These are phyloP conservation scores for Drosophila sordidula DNA, from an alignment of 2,888 invertebrate genomes.

Conservation along the genomic window DNA sequence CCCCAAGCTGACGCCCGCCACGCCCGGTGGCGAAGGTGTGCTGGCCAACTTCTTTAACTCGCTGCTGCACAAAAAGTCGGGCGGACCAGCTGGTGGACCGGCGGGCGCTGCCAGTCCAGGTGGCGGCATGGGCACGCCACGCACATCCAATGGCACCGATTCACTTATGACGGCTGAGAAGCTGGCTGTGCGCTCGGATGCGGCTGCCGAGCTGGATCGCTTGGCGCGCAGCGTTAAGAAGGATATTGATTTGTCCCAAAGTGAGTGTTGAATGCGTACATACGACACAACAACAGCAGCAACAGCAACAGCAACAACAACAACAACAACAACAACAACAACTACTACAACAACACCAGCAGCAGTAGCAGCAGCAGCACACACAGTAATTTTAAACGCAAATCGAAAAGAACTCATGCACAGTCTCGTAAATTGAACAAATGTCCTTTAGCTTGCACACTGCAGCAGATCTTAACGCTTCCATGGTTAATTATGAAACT, in stretches of 20 bases:
- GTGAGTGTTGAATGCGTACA: slow-evolving; percentile 81
- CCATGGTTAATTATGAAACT: neutral
- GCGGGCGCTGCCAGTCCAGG: slow-evolving; percentile 75
- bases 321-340: slow-evolving; percentile 3
- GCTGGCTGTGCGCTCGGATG: slow-evolving; percentile 93
- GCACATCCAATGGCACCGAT: slow-evolving; percentile 83
- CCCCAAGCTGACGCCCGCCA: slow-evolving; percentile 90
- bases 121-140: slow-evolving; percentile 84
- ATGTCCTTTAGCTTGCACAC: slow-evolving; percentile 1
- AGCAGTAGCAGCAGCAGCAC: slow-evolving; percentile 11
- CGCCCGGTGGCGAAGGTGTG: slow-evolving; percentile 95
- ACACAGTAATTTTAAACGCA: slow-evolving; percentile 9
- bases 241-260: slow-evolving; percentile 85
- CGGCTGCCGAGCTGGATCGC: slow-evolving; percentile 96
- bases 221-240: slow-evolving; percentile 89
- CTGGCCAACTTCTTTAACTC: slow-evolving; percentile 99
- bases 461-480: slow-evolving; percentile 1
- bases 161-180: slow-evolving; percentile 87
- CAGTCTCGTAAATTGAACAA: slow-evolving; percentile 11
- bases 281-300: slow-evolving; percentile 16
- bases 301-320: slow-evolving; percentile 9
- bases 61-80: slow-evolving; percentile 96
- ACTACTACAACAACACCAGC: slow-evolving; percentile 6
- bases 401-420: slow-evolving; percentile 9
- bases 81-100: slow-evolving; percentile 86